A percentile compares a stretch with the other conserved stretches of the same genome.
These are phyloP conservation scores for Netta rufina DNA, from an alignment of 2,797 vertebrate genomes.

Conservation along the genomic window DNA sequence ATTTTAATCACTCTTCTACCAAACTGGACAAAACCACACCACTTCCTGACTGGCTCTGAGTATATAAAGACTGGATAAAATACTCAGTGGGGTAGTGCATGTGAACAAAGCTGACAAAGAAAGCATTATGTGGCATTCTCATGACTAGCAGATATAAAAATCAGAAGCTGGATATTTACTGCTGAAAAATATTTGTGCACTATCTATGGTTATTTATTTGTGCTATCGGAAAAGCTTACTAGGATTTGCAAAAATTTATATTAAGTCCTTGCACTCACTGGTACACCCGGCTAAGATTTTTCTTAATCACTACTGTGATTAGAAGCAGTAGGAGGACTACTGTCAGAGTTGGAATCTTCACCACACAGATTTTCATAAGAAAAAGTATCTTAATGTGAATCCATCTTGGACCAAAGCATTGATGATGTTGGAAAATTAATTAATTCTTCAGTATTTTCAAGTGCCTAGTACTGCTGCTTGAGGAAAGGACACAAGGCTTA, in stretches of 20 bases:
- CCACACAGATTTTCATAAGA: not conserved
- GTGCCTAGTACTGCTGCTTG: not conserved
- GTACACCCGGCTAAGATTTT: not conserved
- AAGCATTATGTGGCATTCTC: not conserved
- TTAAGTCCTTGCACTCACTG: not conserved
- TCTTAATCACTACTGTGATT: not conserved
- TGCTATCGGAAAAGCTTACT: not conserved
- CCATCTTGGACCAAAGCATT: not conserved
- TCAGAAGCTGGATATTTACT: not conserved
- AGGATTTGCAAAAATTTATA: too few relatives aligned
- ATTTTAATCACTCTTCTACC: conserved; percentile 10
- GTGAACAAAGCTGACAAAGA: not conserved
- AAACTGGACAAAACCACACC: not conserved
- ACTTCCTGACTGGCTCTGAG: not conserved
- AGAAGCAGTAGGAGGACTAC: not conserved
- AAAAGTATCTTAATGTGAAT: not conserved
- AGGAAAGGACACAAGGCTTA: not conserved
- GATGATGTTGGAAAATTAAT: not conserved
- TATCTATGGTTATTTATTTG: not conserved
- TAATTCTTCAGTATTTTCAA: not conserved
- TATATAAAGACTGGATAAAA: not conserved
- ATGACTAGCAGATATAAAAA: not conserved
- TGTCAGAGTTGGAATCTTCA: not conserved
- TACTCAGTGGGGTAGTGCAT: not conserved
- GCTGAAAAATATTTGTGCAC: not conserved